phyloP scores from a whole-genome alignment of 2,113 vertebrate genomes.

The Alligator sinensis region DNA sequence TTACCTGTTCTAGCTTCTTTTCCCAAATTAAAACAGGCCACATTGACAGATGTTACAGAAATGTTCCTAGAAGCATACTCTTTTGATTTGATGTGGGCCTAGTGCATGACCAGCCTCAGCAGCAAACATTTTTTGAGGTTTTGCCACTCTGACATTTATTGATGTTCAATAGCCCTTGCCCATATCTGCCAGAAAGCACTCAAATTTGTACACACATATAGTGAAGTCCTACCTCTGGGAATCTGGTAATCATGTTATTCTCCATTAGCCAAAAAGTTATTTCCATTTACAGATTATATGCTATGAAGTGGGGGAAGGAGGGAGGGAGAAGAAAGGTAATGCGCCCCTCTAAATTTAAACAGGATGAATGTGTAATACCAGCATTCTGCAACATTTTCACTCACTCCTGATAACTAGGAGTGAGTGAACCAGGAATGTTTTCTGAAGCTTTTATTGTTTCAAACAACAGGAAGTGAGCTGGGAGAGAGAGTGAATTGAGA shows the following conservation, averaged over 20 bases:
- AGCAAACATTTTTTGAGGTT: neutral
- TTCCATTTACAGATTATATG: neutral
- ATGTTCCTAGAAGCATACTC: neutral
- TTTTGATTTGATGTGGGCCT: neutral
- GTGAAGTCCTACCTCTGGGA: neutral
- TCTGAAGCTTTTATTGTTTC: slow-evolving; percentile 1
- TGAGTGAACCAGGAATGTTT: neutral
- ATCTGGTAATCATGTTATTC: neutral
- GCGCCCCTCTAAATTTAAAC: neutral
- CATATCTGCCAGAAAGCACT: neutral
- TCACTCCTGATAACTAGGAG: neutral
- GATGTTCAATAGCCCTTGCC: neutral
- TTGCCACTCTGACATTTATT: neutral
- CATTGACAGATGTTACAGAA: neutral
- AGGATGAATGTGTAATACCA: neutral
- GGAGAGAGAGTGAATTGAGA: neutral
- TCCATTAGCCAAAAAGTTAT: neutral
- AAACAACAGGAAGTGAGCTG: neutral
- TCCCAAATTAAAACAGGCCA: neutral
- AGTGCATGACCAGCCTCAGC: neutral
- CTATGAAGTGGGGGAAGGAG: slow-evolving; percentile 2
- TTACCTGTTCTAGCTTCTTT: neutral
- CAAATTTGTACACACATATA: neutral
- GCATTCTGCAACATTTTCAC: neutral
- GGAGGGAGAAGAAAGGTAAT: neutral